Conservation (phyloP, 2,888 invertebrate genomes). For the Macaria liturata region DNA sequence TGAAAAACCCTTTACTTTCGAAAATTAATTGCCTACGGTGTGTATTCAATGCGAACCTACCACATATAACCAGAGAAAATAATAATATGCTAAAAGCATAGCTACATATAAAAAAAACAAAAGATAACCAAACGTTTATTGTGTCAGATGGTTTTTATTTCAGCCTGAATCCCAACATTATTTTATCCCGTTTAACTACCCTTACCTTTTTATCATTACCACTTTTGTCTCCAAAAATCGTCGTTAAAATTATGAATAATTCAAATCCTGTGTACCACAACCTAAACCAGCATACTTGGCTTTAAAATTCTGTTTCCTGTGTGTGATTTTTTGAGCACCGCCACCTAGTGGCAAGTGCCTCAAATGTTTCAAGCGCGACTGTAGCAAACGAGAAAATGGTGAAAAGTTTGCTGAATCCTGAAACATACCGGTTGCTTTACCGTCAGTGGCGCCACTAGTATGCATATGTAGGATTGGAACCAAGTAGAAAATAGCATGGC, state of each 20-base stretch:
- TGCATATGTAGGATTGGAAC: background rate
- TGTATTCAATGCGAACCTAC: too few species aligned
- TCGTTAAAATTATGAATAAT: slow-evolving; percentile 5
- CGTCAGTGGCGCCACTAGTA: slow-evolving; percentile 6
- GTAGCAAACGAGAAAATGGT: background rate
- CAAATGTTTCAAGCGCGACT: slow-evolving; percentile 30
- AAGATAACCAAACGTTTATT: too few species aligned
- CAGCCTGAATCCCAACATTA: too few species aligned
- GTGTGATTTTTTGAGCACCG: slow-evolving; percentile 14
- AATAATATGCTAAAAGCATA: too few species aligned
- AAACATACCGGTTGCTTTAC: background rate
- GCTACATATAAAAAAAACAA: too few species aligned
- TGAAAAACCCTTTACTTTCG: too few species aligned
- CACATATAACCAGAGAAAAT: too few species aligned
- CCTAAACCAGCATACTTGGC: background rate
- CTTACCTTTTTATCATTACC: background rate
- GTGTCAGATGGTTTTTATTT: too few species aligned
- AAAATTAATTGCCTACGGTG: too few species aligned
- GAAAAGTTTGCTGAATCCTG: too few species aligned
- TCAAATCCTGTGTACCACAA: background rate
- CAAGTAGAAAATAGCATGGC: too few species aligned
- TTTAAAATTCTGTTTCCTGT: background rate
- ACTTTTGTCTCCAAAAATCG: background rate
- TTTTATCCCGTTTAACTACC: too few species aligned
- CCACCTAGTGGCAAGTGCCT: slow-evolving; percentile 42